These are phyloP conservation scores for Bubo scandiacus DNA, from an alignment of 2,113 vertebrate genomes.

Conservation along the genomic window DNA sequence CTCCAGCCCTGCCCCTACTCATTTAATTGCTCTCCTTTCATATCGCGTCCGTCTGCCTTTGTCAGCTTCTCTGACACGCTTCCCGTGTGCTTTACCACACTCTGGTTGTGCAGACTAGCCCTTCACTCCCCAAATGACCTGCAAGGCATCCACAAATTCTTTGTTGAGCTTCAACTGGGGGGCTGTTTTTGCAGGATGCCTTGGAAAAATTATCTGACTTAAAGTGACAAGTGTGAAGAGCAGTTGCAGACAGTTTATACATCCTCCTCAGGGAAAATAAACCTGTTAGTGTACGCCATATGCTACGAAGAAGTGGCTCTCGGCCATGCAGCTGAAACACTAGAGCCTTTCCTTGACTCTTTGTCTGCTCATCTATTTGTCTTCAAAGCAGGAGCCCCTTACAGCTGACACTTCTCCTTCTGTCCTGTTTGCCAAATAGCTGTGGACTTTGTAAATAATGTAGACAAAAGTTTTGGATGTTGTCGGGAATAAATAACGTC, in stretches of 20 bases:
- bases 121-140: not conserved
- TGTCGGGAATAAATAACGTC: not conserved
- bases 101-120: not conserved
- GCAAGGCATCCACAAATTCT: not conserved
- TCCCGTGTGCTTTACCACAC: accelerated
- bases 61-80: not conserved
- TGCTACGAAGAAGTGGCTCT: conserved; percentile 49
- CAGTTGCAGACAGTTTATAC: conserved; percentile 63
- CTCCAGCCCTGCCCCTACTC: not conserved
- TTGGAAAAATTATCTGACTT: conserved; percentile 38
- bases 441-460: not conserved
- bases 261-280: conserved; percentile 56
- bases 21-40: not conserved
- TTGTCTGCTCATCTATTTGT: conserved; percentile 46
- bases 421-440: conserved; percentile 40
- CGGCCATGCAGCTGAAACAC: conserved; percentile 32
- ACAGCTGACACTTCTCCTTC: conserved; percentile 8
- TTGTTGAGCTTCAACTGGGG: not conserved
- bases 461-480: not conserved
- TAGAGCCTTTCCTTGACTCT: conserved; percentile 28
- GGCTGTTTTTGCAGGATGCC: not conserved
- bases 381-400: conserved; percentile 37
- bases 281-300: conserved; percentile 50
- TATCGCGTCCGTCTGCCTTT: accelerated
- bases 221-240: conserved; percentile 61